Percentiles rank a stretch among this genome's conserved stretches.
Conservation (phyloP, 2,888 invertebrate species). For the Leptopilina drosophilae region DNA sequence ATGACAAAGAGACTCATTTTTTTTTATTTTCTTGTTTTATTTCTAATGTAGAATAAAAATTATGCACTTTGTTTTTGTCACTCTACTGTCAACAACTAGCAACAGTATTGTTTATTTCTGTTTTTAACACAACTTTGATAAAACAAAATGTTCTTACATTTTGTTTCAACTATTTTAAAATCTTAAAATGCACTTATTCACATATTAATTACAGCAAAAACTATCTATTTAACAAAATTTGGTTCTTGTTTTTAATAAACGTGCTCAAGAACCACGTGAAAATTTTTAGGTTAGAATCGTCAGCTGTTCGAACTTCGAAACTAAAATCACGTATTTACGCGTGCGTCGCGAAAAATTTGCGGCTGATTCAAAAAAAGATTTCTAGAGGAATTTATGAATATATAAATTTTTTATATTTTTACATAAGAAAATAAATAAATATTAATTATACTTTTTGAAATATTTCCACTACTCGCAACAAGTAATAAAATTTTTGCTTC, state of each 20-base stretch:
- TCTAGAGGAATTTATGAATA: background rate
- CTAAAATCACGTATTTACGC: background rate
- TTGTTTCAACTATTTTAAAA: background rate
- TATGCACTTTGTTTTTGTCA: background rate
- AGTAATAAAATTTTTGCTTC: no score
- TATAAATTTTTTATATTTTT: no score
- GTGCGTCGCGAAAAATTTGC: background rate
- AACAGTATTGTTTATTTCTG: conserved; percentile 7
- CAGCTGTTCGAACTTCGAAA: background rate
- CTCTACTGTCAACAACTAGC: background rate
- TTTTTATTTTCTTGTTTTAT: conserved; percentile 6
- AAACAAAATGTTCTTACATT: background rate
- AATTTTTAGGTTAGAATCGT: conserved; percentile 30
- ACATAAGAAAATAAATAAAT: no score
- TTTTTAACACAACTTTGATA: conserved; percentile 12
- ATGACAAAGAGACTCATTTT: conserved; percentile 85
- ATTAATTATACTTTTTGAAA: no score
- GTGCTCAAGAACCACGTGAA: background rate
- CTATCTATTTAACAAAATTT: background rate
- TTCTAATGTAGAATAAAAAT: background rate
- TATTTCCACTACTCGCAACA: no score
- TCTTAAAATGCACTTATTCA: background rate
- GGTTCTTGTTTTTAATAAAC: background rate
- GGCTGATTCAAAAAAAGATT: background rate
- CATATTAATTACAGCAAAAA: background rate